Evolutionary conservation across 2,113 vertebrate genomes (phyloP).

Genomic region (Apeltes quadracus): DNA sequence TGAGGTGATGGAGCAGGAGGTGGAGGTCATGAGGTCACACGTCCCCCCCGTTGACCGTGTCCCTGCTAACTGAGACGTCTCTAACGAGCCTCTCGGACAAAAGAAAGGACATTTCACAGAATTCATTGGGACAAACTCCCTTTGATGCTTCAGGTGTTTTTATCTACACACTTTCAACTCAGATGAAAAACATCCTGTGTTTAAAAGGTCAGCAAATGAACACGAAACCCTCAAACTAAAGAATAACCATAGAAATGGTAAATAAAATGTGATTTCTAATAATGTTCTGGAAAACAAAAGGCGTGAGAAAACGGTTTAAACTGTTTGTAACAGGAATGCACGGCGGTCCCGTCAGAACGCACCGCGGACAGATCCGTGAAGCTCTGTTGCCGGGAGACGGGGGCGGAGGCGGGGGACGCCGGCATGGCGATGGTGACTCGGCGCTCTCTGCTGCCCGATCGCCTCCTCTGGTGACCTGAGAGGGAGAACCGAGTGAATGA

Average conservation of each 20-base stretch:
- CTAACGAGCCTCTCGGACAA: slow-evolving; percentile 48
- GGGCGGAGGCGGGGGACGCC: slow-evolving; percentile 81
- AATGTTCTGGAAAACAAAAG: too few relatives aligned
- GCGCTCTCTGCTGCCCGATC: slow-evolving; percentile 82
- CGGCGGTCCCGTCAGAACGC: slow-evolving; percentile 66
- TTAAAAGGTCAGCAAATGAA: too few relatives aligned
- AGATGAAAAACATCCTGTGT: too few relatives aligned
- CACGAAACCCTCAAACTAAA: too few relatives aligned
- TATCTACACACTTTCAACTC: too few relatives aligned
- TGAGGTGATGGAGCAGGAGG: not conserved
- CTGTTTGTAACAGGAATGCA: too few relatives aligned
- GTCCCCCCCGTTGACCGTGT: slow-evolving; percentile 60
- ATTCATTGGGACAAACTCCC: not conserved
- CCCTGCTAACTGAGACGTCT: slow-evolving; percentile 61
- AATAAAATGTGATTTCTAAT: too few relatives aligned
- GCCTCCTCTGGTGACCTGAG: slow-evolving; percentile 83
- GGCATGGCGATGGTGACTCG: slow-evolving; percentile 81
- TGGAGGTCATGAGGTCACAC: not conserved
- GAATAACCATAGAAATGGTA: too few relatives aligned
- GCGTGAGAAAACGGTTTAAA: too few relatives aligned
- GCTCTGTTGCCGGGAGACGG: slow-evolving; percentile 77
- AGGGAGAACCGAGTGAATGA: slow-evolving; percentile 7
- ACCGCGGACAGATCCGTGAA: slow-evolving; percentile 82
- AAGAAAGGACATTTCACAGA: slow-evolving; percentile 21
- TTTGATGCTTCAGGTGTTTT: too few relatives aligned